Conservation (phyloP, 2,113 vertebrate species). For the Trogon surrucura region DNA sequence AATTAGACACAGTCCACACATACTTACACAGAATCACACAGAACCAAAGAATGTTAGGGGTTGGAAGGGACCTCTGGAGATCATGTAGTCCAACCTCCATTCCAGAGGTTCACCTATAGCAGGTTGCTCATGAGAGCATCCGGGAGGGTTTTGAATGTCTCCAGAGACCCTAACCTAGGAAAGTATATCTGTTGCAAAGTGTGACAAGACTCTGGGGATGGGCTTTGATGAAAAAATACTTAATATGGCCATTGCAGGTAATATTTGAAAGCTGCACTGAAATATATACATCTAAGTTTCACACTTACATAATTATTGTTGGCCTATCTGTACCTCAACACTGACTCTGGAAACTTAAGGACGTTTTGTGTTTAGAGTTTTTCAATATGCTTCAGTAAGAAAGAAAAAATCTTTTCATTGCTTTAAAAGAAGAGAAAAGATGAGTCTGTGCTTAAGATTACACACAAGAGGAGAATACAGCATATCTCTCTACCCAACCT, state of each 20-base stretch:
- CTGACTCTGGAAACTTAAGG: background rate
- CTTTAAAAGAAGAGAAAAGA: background rate
- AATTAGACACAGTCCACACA: background rate
- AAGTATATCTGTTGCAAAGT: background rate
- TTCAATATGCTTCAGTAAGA: background rate
- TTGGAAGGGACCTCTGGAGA: no score
- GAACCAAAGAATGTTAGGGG: no score
- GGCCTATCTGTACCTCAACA: background rate
- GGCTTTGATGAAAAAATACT: background rate
- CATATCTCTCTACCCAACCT: fast-evolving
- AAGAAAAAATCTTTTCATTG: background rate
- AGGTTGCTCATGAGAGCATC: no score
- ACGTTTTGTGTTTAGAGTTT: background rate
- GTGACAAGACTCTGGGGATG: background rate
- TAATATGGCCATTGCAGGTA: background rate
- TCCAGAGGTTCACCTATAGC: no score
- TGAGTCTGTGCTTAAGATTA: background rate
- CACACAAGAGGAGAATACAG: background rate
- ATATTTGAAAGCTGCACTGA: background rate
- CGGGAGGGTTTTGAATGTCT: no score
- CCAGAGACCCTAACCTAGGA: background rate
- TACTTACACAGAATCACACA: background rate
- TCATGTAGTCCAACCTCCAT: no score
- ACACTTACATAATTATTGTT: background rate
- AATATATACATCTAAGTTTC: background rate